Conservation (phyloP, 1,140 invertebrate genomes). For the Hypothenemus hampei region DNA sequence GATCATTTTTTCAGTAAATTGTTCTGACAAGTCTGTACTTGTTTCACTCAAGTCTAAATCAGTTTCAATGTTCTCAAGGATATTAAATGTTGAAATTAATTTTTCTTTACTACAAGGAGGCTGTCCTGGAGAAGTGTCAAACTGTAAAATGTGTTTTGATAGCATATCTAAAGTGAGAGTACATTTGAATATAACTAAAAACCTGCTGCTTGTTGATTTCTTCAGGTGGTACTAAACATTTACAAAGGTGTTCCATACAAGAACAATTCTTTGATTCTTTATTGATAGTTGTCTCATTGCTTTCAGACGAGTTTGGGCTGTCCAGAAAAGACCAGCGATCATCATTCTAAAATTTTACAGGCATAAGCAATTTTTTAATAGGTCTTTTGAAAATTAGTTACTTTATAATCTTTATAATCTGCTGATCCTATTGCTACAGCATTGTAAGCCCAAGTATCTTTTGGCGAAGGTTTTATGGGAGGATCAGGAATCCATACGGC, state of each 20-base stretch:
- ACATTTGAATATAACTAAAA: neutral
- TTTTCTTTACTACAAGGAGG: neutral
- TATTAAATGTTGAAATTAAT: neutral
- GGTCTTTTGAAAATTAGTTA: neutral
- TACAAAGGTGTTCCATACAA: slow-evolving; percentile 1
- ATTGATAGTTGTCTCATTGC: neutral
- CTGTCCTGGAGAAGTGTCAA: neutral
- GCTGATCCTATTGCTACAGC: slow-evolving; percentile 10
- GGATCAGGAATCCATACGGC: slow-evolving; percentile 9
- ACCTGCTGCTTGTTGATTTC: neutral
- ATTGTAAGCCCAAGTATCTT: slow-evolving; percentile 18
- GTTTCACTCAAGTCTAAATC: neutral
- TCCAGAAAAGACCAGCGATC: too few relatives aligned
- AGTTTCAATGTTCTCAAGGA: neutral
- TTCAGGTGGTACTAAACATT: neutral
- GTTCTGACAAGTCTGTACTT: neutral
- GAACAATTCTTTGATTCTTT: neutral
- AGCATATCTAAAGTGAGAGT: neutral
- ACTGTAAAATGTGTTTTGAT: neutral
- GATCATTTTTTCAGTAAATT: neutral
- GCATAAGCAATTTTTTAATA: neutral
- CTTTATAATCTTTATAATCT: neutral
- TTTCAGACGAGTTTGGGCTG: neutral
- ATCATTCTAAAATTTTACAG: neutral
- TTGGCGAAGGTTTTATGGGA: slow-evolving; percentile 17